These are phyloP conservation scores for Morinoia aosen DNA, from an alignment of 2,888 invertebrate species.

Conservation along the genomic window DNA sequence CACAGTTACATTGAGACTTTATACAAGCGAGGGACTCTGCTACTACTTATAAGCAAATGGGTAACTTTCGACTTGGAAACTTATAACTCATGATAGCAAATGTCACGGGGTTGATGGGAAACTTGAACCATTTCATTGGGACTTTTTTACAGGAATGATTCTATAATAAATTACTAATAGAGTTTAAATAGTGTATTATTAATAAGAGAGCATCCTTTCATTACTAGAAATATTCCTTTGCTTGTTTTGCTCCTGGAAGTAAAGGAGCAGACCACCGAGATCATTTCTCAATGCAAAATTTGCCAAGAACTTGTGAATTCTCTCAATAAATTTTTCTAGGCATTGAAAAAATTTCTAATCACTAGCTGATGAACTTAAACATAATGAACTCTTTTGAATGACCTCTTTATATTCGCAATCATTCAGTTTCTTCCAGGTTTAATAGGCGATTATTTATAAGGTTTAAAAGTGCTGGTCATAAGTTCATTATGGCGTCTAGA, in stretches of 20 bases:
- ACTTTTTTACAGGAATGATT: not conserved
- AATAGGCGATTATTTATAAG: not conserved
- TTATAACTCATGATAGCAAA: not conserved
- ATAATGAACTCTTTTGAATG: too few species aligned
- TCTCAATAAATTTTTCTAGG: not conserved
- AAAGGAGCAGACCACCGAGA: not conserved
- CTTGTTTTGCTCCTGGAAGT: not conserved
- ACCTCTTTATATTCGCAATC: not conserved
- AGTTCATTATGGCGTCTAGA: not conserved
- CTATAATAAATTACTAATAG: slow-evolving; percentile 31
- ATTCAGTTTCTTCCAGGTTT: not conserved
- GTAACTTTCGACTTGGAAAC: not conserved
- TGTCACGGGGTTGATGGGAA: not conserved
- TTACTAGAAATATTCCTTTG: not conserved
- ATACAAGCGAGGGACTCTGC: not conserved
- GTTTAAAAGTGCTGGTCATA: not conserved
- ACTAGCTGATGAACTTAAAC: not conserved
- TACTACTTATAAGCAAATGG: not conserved
- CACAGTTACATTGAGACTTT: not conserved
- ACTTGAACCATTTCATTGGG: not conserved
- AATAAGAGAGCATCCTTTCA: slow-evolving; percentile 1
- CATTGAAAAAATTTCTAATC: not conserved
- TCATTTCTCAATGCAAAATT: not conserved
- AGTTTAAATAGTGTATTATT: slow-evolving; percentile 12
- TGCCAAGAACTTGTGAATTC: not conserved